Evolutionary conservation across 2,888 invertebrate genomes (phyloP), one percentile per base, ranked within the genome.

Genomic region (Gisinianus flammeolus): DNA sequence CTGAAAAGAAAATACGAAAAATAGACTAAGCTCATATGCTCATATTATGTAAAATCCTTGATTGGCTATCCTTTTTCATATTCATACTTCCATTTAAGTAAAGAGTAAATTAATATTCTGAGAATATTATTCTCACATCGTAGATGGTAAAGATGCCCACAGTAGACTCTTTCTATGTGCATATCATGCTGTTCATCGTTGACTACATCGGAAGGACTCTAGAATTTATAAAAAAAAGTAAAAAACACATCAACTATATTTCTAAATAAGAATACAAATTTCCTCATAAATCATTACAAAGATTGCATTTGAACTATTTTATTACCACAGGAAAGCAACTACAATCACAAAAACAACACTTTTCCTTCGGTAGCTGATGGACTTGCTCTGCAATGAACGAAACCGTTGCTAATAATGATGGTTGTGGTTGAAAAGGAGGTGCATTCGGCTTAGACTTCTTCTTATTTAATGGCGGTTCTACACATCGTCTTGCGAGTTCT

Each of bases 61-160:
- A n/a, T n/a, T n/a, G n/a, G n/a, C n/a, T n/a, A n/a, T n/a, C n/a
- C n/a, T n/a, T n/a, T n/a, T n/a, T n/a, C n/a, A n/a, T n/a, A n/a
- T n/a, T n/a, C n/a, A n/a, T n/a, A n/a, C n/a, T n/a, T n/a, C n/a
- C n/a, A n/a, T n/a, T n/a, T n/a, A n/a, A n/a, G n/a, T n/a, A n/a
- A n/a, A n/a, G n/a, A n/a, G n/a, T n/a, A n/a, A n/a, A n/a, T n/a
- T n/a, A n/a, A n/a, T n/a, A n/a, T n/a, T n/a, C n/a, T n/a, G n/a
- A n/a, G n/a, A n/a, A n/a, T n/a, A n/a, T n/a, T n/a, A n/a, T n/a
- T n/a, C n/a, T n/a, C n/a, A n/a, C n/a, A 93, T 66, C 90, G 89
- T 83, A 90, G 88, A 86, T 93, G 93, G 86, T 91, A 93, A 10
- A 93, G 86, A 87, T 93, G 93, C 0, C 92, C 91, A 86, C 93